Base-by-base conservation (phyloP, 2,113 vertebrate species). In the Percopsis transmontana region DNA sequence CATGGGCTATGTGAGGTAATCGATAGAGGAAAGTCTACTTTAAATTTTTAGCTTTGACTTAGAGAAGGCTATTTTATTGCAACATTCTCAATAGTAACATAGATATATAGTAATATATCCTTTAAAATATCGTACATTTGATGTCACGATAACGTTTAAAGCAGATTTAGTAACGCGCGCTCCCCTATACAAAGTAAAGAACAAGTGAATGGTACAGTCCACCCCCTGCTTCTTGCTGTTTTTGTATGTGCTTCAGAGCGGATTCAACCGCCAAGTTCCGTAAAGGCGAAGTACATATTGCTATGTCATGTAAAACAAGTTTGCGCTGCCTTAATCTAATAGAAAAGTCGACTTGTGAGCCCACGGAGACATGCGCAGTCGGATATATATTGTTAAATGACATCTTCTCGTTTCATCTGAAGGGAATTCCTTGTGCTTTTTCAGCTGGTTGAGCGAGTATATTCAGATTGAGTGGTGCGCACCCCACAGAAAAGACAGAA, bases 141-240 rank as follows among this genome's bases (percentile, higher is more conserved):
- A 7, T 33, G 2, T 45, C 39, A 20, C 23, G 68, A 47, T 1
- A 6, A 14, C 9, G 20, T 53, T 53, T 23, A 23, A 21, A 12
- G 12, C 0, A 11, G 3, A 19, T 8, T 52, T 5, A 7, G 0
- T 14, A 2, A 8, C 1, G 5, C 0, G 1, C 0, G n/a, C 55
- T 15, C 75, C 90, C 91, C 86, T 59, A 8, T 40, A 62, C 2
- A 85, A 89, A 91, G 88, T 88, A 23, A 52, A 83, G 76, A 74
- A 74, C 19, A 55, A 53, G 59, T 5, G 47, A 86, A 79, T 92
- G 92, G 92, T 92, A 90, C 70, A 15, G 11, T 74, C 92, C 90
- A 72, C 86, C 85, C 77, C 85, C 88, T 82, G 85, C 79, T 85
- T 52, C 40, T 85, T 58, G 81, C 87, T 91, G 91, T 91, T 91